Percentiles rank a stretch among this genome's conserved stretches.
phyloP scores from a whole-genome alignment of 2,797 vertebrate species.

The Pseudocheirus occidentalis region DNA sequence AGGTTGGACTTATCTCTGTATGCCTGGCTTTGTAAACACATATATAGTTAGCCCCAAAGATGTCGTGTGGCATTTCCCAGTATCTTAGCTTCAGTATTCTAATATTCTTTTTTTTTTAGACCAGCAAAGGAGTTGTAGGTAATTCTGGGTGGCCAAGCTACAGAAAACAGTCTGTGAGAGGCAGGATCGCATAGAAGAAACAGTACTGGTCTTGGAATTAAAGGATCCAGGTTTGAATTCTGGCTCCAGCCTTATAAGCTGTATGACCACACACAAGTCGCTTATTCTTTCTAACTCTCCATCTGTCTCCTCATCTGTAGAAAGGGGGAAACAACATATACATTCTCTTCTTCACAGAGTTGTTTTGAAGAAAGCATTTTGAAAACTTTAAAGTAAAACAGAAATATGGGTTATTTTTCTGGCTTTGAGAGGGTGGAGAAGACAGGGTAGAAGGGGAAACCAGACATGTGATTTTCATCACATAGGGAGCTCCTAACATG shows the following conservation, averaged over 20 bases:
- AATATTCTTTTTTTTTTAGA: not conserved
- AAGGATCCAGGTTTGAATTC: not conserved
- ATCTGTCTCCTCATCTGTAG: not conserved
- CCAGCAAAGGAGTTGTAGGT: not conserved
- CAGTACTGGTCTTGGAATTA: not conserved
- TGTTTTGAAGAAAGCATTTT: not conserved
- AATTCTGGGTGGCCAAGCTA: not conserved
- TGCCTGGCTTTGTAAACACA: not conserved
- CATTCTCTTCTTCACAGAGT: not conserved
- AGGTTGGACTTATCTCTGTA: not conserved
- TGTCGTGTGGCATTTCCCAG: not conserved
- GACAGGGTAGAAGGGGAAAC: not conserved
- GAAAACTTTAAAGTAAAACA: not conserved
- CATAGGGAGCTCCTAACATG: not conserved
- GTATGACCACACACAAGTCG: not conserved
- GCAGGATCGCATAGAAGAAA: not conserved
- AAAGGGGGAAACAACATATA: not conserved
- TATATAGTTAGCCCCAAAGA: not conserved
- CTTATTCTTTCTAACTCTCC: not conserved
- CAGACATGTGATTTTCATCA: not conserved
- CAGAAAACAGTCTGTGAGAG: not conserved
- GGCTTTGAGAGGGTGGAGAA: not conserved
- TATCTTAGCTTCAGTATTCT: not conserved
- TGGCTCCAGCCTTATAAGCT: not conserved
- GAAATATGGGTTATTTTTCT: not conserved